Base-by-base conservation (phyloP, 2,113 vertebrate species). In the Willisornis vidua region DNA sequence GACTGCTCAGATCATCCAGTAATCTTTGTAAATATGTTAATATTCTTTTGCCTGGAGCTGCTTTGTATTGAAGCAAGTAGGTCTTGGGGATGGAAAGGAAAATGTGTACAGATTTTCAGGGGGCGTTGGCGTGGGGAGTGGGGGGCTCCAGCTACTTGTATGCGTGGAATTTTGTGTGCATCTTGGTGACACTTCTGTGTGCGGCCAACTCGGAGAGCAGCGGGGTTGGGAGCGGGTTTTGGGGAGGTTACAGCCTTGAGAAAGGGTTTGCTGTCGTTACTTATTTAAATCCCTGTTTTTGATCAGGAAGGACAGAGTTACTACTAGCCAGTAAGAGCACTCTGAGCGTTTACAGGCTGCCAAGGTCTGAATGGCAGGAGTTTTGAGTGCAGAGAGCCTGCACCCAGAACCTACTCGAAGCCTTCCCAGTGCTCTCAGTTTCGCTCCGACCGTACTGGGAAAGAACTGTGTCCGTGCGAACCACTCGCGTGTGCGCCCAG, bases 1-100 rank as follows among this genome's bases (percentile, higher is more conserved):
- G 88, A 82, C 88, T 76, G 70, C 83, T 87, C 83, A 72, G 83
- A 90, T 95, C 88, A 85, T 13, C 73, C 87, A 84, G 88, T 89
- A 72, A 93, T 95, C 93, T 94, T 93, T 2, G 93, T 85, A 93
- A 95, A 95, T 80, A 88, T 81, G 95, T 89, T 95, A 89, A 95
- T 90, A 81, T 92, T 68, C 83, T 73, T 90, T 89, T 15, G 90
- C 90, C 94, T 71, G 66, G 73, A 92, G 94, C 76, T 18, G 86
- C 80, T 93, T 87, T 58, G 76, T 54, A 26, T 68, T 43, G 83
- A 86, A 93, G 83, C 80, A 43, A 94, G 70, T 31, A 57, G 80
- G 55, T 74, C 87, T 80, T 52, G 92, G 83, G 88, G 92, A 81
- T 23, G 88, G 88, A 86, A 74, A 94, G 90, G 88, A 88, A 71